Evolutionary conservation across 2,888 invertebrate genomes (phyloP).

Genomic region (Campaea margaritaria): DNA sequence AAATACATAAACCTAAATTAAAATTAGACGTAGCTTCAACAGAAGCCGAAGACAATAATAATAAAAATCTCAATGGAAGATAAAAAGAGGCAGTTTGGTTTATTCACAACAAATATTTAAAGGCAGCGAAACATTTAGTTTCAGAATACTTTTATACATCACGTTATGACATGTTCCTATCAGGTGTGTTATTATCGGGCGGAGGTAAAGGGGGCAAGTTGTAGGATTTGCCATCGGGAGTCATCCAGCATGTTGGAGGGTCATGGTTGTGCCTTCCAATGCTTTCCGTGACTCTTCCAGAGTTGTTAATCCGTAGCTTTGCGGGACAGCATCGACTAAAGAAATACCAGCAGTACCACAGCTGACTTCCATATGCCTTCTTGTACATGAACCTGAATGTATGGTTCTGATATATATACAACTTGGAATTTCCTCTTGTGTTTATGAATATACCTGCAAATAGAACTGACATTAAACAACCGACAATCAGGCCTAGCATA

Average conservation of each 20-base stretch:
- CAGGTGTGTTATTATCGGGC: conserved; percentile 54
- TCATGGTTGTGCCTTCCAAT: conserved; percentile 81
- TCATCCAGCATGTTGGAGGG: conserved; percentile 82
- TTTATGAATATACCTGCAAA: conserved; percentile 82
- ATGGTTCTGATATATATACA: conserved; percentile 81
- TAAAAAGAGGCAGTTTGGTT: conserved; percentile 54
- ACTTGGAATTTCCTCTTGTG: conserved; percentile 79
- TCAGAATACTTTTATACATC: conserved; percentile 55
- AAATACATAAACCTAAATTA: conserved; percentile 39
- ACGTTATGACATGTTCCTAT: conserved; percentile 50
- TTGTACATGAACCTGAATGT: conserved; percentile 83
- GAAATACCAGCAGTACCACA: conserved; percentile 83
- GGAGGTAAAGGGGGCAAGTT: conserved; percentile 66
- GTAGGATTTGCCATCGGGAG: conserved; percentile 79
- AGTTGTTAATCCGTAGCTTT: conserved; percentile 76
- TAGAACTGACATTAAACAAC: conserved; percentile 36
- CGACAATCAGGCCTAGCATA: not conserved
- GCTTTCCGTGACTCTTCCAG: conserved; percentile 76
- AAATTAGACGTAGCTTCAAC: conserved; percentile 44
- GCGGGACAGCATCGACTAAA: conserved; percentile 81
- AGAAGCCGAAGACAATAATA: conserved; percentile 36
- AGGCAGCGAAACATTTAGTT: conserved; percentile 44
- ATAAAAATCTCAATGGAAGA: conserved; percentile 57
- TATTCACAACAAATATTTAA: conserved; percentile 32
- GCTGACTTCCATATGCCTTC: conserved; percentile 80